Base-by-base conservation (phyloP, 2,113 vertebrate species). In the Pipra filicauda region DNA sequence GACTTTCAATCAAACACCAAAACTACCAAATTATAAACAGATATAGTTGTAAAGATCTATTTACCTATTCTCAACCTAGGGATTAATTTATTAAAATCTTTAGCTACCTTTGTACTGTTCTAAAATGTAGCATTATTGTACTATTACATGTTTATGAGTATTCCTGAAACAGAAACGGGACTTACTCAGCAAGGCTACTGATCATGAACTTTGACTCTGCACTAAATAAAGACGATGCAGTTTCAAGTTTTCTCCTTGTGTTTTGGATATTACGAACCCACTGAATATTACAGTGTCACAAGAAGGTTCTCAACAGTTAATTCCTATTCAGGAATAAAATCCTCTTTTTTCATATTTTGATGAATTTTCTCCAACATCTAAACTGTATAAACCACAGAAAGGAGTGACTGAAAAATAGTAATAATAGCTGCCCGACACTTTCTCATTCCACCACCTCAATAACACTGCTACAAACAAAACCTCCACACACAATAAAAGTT, bases 401-500 rank as follows among this genome's bases (percentile, higher is more conserved):
- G 73, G 64, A 84, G n/a, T 1, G 1, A 74, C 16, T 52, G 78
- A 86, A 80, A 87, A 88, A 74, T 23, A 77, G 51, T 26, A 74
- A 74, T 24, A 78, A 70, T 30, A 87, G 83, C 48, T 86, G 28
- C n/a, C 41, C 52, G 41, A 65, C 11, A 44, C 59, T 84, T 96
- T 92, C 92, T 86, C 79, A 65, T 89, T 92, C 85, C 41, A 59
- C 33, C 57, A 84, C 61, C 88, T 85, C 84, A 91, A 2, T 23
- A 88, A 57, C 75, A 74, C 28, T 18, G 33, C 70, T 88, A 57
- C 72, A 84, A 88, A 94, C 88, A 81, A 88, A 95, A 92, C 41
- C 61, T 83, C 64, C 78, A 70, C 51, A 55, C 46, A 81, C 1
- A 35, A 86, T 39, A 87, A 61, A 78, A 49, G 57, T 48, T 86